Conservation (phyloP, 2,888 invertebrate genomes). For the Chymomyza caudatula region DNA sequence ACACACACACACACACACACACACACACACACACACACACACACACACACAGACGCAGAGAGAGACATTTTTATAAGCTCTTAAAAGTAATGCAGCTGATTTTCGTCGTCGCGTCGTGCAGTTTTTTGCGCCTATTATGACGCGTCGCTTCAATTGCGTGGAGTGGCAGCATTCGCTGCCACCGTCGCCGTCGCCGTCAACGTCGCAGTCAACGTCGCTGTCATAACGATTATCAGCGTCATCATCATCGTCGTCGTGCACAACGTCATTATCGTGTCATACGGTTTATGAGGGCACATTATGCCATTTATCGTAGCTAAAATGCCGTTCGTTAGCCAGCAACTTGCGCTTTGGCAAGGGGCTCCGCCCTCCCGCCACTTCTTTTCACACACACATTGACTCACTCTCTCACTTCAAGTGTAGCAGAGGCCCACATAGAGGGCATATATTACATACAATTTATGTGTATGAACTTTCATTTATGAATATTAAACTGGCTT, state of each 20-base stretch:
- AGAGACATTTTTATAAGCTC: constrained; percentile 49
- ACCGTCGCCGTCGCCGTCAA: background rate
- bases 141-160: constrained; percentile 28
- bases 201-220: background rate
- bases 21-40: background rate
- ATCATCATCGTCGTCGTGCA: background rate
- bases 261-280: constrained; percentile 14
- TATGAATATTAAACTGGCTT: background rate
- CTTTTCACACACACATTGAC: background rate
- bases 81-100: constrained; percentile 11
- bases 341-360: background rate
- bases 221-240: background rate
- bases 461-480: background rate
- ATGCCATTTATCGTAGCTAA: constrained; percentile 70
- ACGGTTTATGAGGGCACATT: constrained; percentile 67
- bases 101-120: constrained; percentile 36
- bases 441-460: background rate
- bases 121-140: constrained; percentile 67
- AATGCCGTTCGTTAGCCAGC: constrained; percentile 55
- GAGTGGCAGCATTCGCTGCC: background rate
- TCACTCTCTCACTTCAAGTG: background rate
- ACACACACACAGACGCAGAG: background rate
- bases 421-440: background rate
- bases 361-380: background rate
- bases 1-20: background rate